phyloP scores from a whole-genome alignment of 1,140 invertebrate species.

The Ips typographus region DNA sequence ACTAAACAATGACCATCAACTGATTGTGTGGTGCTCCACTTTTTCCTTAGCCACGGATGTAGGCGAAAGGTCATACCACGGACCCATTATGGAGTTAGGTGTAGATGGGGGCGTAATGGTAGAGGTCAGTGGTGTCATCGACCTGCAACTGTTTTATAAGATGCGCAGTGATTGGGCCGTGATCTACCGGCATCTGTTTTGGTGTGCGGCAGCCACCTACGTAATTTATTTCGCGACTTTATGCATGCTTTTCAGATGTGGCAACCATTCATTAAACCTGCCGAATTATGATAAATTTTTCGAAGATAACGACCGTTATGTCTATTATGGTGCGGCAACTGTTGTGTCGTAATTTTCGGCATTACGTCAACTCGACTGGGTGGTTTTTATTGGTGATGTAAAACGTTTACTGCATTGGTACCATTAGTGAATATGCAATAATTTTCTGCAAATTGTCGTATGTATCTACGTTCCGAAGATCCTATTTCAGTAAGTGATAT shows the following conservation, averaged over 20 bases:
- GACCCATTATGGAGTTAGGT: slow-evolving; percentile 31
- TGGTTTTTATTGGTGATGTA: no score
- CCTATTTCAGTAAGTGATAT: no score
- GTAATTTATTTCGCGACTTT: slow-evolving; percentile 39
- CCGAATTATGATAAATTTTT: slow-evolving; percentile 32
- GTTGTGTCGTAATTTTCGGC: slow-evolving; percentile 12
- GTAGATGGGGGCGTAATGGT: slow-evolving; percentile 38
- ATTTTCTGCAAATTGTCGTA: no score
- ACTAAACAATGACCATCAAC: neutral
- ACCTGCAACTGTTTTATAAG: slow-evolving; percentile 38
- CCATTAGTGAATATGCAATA: no score
- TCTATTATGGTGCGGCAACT: slow-evolving; percentile 1
- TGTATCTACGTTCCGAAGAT: no score
- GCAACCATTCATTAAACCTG: slow-evolving; percentile 23
- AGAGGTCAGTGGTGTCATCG: slow-evolving; percentile 39
- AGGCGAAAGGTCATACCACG: slow-evolving; percentile 28
- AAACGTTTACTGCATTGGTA: no score
- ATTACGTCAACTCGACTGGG: slow-evolving; percentile 9
- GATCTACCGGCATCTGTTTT: slow-evolving; percentile 40
- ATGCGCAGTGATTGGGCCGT: slow-evolving; percentile 28
- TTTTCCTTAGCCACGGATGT: slow-evolving; percentile 14
- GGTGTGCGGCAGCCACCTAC: slow-evolving; percentile 27
- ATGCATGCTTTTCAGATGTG: slow-evolving; percentile 29
- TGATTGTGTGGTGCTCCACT: slow-evolving; percentile 14
- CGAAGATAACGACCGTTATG: slow-evolving; percentile 20